These are phyloP conservation scores for Bemisia tabaci DNA, from an alignment of 1,140 invertebrate species.

Conservation along the genomic window DNA sequence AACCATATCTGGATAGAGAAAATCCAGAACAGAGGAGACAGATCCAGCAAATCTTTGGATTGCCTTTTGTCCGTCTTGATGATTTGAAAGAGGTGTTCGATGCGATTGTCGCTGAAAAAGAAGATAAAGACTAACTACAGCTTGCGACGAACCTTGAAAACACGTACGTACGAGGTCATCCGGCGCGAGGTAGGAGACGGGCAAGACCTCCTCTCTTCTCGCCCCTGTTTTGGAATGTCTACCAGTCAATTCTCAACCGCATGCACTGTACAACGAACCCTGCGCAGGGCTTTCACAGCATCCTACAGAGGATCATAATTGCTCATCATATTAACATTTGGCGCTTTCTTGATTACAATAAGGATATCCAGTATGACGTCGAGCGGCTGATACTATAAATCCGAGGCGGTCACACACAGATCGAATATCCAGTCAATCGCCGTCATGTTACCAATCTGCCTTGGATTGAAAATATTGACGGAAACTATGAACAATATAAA, in stretches of 20 bases:
- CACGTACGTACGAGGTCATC: background rate
- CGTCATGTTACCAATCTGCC: too few species aligned
- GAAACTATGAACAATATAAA: too few species aligned
- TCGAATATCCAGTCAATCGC: too few species aligned
- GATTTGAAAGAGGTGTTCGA: background rate
- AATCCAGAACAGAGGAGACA: background rate
- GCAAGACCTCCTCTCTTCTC: background rate
- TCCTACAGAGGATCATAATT: background rate
- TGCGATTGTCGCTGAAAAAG: background rate
- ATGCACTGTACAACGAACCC: background rate
- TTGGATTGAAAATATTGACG: too few species aligned
- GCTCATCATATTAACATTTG: background rate
- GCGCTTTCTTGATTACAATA: too few species aligned
- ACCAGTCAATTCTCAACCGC: background rate
- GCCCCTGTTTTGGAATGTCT: background rate
- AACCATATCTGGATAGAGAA: background rate
- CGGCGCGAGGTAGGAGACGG: background rate
- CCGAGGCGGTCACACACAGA: too few species aligned
- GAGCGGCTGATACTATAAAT: too few species aligned
- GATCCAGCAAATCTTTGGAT: background rate
- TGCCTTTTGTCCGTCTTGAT: background rate
- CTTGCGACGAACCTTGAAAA: background rate
- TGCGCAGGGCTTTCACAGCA: background rate
- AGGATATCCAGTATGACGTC: too few species aligned
- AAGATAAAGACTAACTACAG: background rate